Base-by-base conservation (phyloP, 2,113 vertebrate species). In the Salvelinus alpinus region DNA sequence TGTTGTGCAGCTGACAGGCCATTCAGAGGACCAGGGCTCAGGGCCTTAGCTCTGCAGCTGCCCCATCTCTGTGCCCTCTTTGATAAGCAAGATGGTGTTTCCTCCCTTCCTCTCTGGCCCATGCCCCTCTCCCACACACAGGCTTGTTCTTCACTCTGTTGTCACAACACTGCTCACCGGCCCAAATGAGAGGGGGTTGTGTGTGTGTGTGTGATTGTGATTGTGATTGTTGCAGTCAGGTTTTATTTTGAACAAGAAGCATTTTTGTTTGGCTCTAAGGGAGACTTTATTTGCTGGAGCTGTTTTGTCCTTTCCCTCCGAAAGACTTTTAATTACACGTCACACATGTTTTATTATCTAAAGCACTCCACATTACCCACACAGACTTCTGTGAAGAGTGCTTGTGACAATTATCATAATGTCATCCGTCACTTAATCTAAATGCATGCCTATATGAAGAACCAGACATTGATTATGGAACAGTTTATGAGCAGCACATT, bases 11-110 rank as follows among this genome's bases (percentile, higher is more conserved):
- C 91, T 91, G 90, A 92, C 90, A 34, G 83, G 85, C 72, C 81
- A 87, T 89, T 90, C 72, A 84, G 85, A 78, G 72, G 75, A 76
- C 6, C 85, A 78, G 88, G 92, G 91, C 92, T 24, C 75, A 1
- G 71, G 84, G 88, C 90, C 91, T 92, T 87, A 85, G 44, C 74
- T 80, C 87, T 86, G 91, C 93, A 94, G 93, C 93, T 94, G 93
- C 91, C 87, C 82, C 83, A 64, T 91, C 78, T 92, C 90, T 91
- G 86, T 91, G 83, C 81, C 7, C 85, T 86, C 91, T 92, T 93
- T 93, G 90, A 93, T 89, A 67, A 74, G 80, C 83, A 78, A 81
- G 77, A 85, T 71, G 72, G 78, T 70, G 78, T 83, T 91, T 79
- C 72, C 86, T 82, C 70, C 66, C 72, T 71, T 74, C 73, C 78